These are phyloP conservation scores for Malurus splendens DNA, from an alignment of 2,797 vertebrate genomes.

Conservation along the genomic window DNA sequence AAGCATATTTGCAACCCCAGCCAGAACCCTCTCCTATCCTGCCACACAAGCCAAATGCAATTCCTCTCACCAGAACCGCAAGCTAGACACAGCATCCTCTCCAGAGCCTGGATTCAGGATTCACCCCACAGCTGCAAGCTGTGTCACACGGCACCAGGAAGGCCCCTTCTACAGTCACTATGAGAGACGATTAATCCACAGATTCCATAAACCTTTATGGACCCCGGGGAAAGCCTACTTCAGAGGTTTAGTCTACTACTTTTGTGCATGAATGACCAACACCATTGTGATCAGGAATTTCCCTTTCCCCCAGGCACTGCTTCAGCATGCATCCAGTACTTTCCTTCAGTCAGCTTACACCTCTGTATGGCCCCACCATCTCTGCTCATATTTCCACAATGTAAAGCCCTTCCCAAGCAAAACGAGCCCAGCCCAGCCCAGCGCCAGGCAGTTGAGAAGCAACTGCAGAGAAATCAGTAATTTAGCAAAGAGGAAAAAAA, in stretches of 20 bases:
- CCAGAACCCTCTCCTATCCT: not conserved
- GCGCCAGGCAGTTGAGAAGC: not conserved
- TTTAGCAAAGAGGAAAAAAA: not conserved
- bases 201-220: not conserved
- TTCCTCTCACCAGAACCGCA: not conserved
- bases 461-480: not conserved
- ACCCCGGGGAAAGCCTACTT: not conserved
- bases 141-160: not conserved
- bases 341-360: accelerated
- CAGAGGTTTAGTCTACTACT: not conserved
- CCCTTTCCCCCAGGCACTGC: no score
- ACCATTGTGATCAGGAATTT: not conserved
- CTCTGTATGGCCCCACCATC: not conserved
- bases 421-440: not conserved
- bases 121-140: not conserved
- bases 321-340: not conserved
- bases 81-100: accelerated
- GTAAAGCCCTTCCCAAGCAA: not conserved
- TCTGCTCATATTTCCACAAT: not conserved
- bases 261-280: not conserved
- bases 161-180: not conserved
- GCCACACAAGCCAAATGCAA: not conserved
- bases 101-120: not conserved
- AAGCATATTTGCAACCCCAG: not conserved
- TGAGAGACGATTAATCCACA: not conserved